phyloP scores from a whole-genome alignment of 2,113 vertebrate genomes.

The Plectropomus leopardus region DNA sequence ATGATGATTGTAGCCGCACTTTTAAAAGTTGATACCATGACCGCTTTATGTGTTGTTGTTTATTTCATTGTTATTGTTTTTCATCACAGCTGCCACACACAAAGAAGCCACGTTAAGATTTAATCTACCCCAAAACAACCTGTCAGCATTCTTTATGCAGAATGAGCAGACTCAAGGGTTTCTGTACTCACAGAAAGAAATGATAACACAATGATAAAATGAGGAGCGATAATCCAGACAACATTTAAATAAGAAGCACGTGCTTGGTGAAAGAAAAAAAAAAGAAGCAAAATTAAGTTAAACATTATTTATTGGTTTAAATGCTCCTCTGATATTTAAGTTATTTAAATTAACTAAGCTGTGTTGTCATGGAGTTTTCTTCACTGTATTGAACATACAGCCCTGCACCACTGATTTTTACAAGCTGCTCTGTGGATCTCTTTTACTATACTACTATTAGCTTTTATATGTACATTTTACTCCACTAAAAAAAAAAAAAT shows the following conservation, averaged over 20 bases:
- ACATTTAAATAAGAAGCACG: conserved; percentile 29
- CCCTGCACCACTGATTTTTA: not conserved
- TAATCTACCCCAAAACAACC: conserved; percentile 9
- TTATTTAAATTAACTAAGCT: not conserved
- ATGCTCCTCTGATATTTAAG: conserved; percentile 2
- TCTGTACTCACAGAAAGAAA: conserved; percentile 2
- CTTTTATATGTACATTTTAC: conserved; percentile 16
- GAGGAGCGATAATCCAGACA: not conserved
- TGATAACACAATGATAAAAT: conserved; percentile 32
- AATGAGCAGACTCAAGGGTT: conserved; percentile 15
- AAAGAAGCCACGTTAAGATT: conserved; percentile 16
- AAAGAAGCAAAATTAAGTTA: not conserved
- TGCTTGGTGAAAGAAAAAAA: not conserved
- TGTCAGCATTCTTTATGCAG: conserved; percentile 13
- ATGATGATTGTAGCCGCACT: not conserved
- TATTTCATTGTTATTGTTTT: not conserved
- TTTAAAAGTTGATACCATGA: not conserved
- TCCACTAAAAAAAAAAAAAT: conserved; percentile 18
- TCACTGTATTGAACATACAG: not conserved
- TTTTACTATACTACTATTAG: not conserved
- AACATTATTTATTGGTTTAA: not conserved
- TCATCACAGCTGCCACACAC: conserved; percentile 1
- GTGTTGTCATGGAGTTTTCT: not conserved
- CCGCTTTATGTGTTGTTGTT: not conserved
- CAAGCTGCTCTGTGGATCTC: not conserved